A percentile compares a stretch with the other conserved stretches of the same genome.
These are phyloP conservation scores for Chymomyza amoena DNA, from an alignment of 2,888 invertebrate genomes.

Conservation along the genomic window DNA sequence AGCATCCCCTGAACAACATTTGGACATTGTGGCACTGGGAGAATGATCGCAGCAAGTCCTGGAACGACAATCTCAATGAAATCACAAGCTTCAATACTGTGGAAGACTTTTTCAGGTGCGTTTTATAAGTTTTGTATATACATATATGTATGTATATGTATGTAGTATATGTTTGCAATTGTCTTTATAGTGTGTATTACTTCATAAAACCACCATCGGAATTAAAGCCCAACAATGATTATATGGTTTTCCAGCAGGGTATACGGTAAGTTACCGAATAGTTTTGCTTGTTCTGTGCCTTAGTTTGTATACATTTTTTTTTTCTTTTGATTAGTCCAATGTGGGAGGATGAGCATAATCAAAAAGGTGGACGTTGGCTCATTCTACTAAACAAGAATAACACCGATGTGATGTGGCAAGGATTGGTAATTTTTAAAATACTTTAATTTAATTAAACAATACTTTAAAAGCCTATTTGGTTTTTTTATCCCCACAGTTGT, in stretches of 20 bases:
- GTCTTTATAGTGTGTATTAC: constrained; percentile 85
- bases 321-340: constrained; percentile 82
- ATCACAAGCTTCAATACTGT: constrained; percentile 96
- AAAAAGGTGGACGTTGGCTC: constrained; percentile 90
- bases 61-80: constrained; percentile 95
- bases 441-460: background rate
- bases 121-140: background rate
- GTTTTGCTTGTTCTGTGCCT: background rate
- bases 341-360: constrained; percentile 94
- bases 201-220: constrained; percentile 90
- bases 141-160: too few species aligned
- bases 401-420: constrained; percentile 89
- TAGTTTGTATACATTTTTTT: background rate
- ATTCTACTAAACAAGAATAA: constrained; percentile 84
- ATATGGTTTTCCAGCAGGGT: constrained; percentile 86
- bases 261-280: constrained; percentile 54
- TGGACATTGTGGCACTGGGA: constrained; percentile 99
- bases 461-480: too few species aligned
- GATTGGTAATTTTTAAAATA: constrained; percentile 80
- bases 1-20: constrained; percentile 94
- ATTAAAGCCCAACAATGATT: constrained; percentile 88
- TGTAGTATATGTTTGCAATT: constrained; percentile 80
- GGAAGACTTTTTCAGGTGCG: constrained; percentile 93
- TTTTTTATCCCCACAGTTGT: constrained; percentile 79
- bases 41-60: constrained; percentile 88